Percentiles rank a stretch among this genome's conserved stretches.
These are phyloP conservation scores for Aplidium turbinatum DNA, from an alignment of 23 tunicate species.

Conservation along the genomic window DNA sequence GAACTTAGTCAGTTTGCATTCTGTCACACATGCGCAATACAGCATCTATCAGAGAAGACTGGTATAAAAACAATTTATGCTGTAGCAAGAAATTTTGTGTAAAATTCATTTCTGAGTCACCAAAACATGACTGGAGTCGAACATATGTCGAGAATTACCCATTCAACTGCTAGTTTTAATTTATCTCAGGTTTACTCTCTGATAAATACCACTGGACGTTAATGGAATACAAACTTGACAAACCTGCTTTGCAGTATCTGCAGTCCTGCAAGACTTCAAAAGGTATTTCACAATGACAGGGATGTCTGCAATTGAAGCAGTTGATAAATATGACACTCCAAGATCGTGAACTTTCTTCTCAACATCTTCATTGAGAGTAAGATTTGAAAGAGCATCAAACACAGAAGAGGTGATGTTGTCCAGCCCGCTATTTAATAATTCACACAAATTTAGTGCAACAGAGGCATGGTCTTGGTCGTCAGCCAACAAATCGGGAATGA, in stretches of 20 bases:
- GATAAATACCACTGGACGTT: too few relatives aligned
- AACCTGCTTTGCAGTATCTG: slow-evolving; percentile 49
- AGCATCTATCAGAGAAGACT: too few relatives aligned
- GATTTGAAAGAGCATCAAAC: slow-evolving; percentile 72
- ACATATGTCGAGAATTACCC: too few relatives aligned
- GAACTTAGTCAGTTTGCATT: too few relatives aligned
- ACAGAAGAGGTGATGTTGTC: slow-evolving; percentile 58
- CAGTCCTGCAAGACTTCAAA: slow-evolving; percentile 46
- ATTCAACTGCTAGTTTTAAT: too few relatives aligned
- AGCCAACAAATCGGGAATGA: slow-evolving; percentile 55
- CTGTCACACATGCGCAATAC: too few relatives aligned
- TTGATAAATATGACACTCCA: slow-evolving; percentile 37
- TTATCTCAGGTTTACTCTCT: too few relatives aligned
- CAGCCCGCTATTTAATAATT: slow-evolving; percentile 43
- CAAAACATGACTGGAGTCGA: too few relatives aligned
- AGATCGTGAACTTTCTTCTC: slow-evolving; percentile 38
- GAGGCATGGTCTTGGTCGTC: slow-evolving; percentile 56
- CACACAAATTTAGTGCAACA: slow-evolving; percentile 47
- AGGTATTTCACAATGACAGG: slow-evolving; percentile 65
- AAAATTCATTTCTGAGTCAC: too few relatives aligned
- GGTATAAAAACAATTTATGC: too few relatives aligned
- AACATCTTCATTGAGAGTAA: slow-evolving; percentile 26
- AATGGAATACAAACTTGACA: too few relatives aligned
- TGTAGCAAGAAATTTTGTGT: too few relatives aligned
- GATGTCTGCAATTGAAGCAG: slow-evolving; percentile 53